Evolutionary conservation across 2,888 invertebrate genomes (phyloP).

Genomic region (Eupithecia subumbrata): DNA sequence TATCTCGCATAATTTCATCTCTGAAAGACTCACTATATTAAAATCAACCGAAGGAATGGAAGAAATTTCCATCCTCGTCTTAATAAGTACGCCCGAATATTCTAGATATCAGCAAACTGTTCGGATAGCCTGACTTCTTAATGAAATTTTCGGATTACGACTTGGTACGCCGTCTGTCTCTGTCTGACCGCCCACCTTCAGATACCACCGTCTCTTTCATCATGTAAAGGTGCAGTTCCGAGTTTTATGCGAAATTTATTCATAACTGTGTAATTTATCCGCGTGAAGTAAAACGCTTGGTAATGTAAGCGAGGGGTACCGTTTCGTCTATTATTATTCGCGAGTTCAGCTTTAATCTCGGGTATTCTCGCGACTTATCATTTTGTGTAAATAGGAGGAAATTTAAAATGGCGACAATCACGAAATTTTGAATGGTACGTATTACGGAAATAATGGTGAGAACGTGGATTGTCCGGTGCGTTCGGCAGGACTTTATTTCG

Average conservation of each 20-base stretch:
- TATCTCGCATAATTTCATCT: constrained; percentile 66
- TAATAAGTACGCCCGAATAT: constrained; percentile 77
- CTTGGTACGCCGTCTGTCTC: constrained; percentile 60
- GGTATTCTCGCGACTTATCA: constrained; percentile 68
- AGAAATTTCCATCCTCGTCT: constrained; percentile 70
- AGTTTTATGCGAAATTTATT: constrained; percentile 85
- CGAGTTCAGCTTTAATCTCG: constrained; percentile 73
- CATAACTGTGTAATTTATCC: constrained; percentile 84
- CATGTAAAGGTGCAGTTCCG: constrained; percentile 80
- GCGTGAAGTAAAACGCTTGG: constrained; percentile 76
- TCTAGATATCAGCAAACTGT: constrained; percentile 79
- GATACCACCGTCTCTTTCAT: constrained; percentile 63
- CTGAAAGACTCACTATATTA: constrained; percentile 66
- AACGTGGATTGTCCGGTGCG: not conserved
- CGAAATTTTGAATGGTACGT: constrained; percentile 34
- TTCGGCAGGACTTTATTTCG: constrained; percentile 29
- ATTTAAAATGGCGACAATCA: constrained; percentile 51
- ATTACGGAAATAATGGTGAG: constrained; percentile 40
- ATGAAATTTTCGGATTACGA: constrained; percentile 84
- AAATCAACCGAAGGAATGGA: constrained; percentile 68
- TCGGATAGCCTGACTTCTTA: constrained; percentile 80
- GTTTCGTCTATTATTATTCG: constrained; percentile 75
- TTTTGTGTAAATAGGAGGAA: constrained; percentile 63
- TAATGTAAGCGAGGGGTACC: constrained; percentile 73
- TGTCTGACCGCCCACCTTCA: constrained; percentile 47